Evolutionary conservation across 2,113 vertebrate genomes (phyloP).

Genomic region (Puffinus mauretanicus): DNA sequence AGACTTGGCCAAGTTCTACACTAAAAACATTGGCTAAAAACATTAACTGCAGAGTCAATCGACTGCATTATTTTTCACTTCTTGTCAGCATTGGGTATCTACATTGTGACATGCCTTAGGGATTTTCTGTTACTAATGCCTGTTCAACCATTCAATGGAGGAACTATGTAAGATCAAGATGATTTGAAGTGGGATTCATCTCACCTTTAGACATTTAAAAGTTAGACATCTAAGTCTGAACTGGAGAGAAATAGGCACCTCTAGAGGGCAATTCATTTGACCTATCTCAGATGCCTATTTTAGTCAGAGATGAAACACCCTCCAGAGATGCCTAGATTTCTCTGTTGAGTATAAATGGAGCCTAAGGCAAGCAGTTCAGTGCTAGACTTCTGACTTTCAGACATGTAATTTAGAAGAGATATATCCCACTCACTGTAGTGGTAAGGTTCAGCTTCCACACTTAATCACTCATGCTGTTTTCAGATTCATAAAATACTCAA

Average conservation of each 20-base stretch:
- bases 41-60: background rate
- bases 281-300: conserved; percentile 37
- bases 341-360: conserved; percentile 23
- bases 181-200: conserved; percentile 2
- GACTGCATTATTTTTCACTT: rapidly evolving
- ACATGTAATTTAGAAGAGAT: conserved; percentile 16
- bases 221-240: conserved; percentile 11
- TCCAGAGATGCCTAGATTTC: conserved; percentile 40
- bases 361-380: conserved; percentile 35
- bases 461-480: conserved; percentile 35
- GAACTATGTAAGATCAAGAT: background rate
- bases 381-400: conserved; percentile 33
- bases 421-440: background rate
- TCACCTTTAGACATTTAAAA: conserved; percentile 8
- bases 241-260: conserved; percentile 4
- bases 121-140: background rate
- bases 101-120: background rate
- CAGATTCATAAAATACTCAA: background rate
- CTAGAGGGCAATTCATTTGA: conserved; percentile 51
- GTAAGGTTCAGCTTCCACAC: conserved; percentile 3
- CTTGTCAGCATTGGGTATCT: background rate
- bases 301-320: conserved; percentile 40
- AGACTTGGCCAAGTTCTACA: background rate
- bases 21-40: background rate
- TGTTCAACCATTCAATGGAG: background rate